Base-by-base conservation (phyloP, 2,113 vertebrate genomes). In the Triplophysa siluroides region DNA sequence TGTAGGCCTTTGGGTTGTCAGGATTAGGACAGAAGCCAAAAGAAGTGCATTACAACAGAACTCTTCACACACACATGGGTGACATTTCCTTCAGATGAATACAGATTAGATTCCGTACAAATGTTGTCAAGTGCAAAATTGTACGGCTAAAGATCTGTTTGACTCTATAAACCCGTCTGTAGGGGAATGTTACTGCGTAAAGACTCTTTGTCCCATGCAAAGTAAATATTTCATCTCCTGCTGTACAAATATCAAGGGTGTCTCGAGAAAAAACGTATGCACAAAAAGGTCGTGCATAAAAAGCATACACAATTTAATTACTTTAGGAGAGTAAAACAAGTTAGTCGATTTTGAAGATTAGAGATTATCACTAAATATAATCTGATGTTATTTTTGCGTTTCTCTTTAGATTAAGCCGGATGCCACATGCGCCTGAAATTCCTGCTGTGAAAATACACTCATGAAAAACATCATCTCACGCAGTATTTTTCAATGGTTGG, bases 21-120 rank as follows among this genome's bases (percentile, higher is more conserved):
- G 65, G 79, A 81, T 81, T 81, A 69, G 79, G 72, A 61, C 56
- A 6, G 64, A 2, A 16, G 79, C 79, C 79, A 81, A 81, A 72
- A 33, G 74, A 67, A 45, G 72, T 74, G 23, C 43, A 52, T 14
- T 67, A 47, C 64, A 58, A 69, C 38, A 79, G 18, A 68, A 62
- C 43, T 9, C 18, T 33, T 19, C 71, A 67, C 18, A 62, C 23
- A 58, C 47, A 52, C n/a, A 56, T 47, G 61, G 58, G 52, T 54
- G 72, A 62, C 24, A 63, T 50, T 19, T 3, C 16, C 61, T 24
- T 23, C 24, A 52, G 41, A 18, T 26, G 79, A 52, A 76, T 81
- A 76, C 79, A 69, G 79, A 81, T 81, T 19, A 61, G 38, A 21
- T 9, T 47, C 41, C 33, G 58, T 21, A 74, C 41, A 47, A 43